phyloP scores from a whole-genome alignment of 2,888 invertebrate genomes.

The Stegana nigrithorax region DNA sequence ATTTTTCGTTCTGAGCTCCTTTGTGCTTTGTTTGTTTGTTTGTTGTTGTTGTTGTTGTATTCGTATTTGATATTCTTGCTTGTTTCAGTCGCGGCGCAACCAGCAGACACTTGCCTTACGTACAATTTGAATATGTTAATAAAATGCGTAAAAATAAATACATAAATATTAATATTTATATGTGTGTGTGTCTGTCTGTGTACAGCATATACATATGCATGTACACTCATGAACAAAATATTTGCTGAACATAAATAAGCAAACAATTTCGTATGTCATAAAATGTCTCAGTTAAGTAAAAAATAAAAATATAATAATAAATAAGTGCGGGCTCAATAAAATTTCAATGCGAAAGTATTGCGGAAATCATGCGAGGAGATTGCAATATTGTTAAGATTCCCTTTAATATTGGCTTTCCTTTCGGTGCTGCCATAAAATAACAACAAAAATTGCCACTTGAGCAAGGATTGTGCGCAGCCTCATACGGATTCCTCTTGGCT shows the following conservation, averaged over 20 bases:
- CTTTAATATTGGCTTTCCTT: no score
- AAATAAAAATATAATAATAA: slow-evolving; percentile 5
- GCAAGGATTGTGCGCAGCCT: no score
- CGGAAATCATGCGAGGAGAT: slow-evolving; percentile 14
- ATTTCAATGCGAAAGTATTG: slow-evolving; percentile 11
- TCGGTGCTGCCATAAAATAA: no score
- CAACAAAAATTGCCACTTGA: no score
- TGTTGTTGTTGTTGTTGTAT: no score
- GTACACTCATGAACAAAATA: no score
- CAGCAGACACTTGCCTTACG: neutral
- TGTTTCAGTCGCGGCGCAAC: neutral
- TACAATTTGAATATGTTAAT: slow-evolving; percentile 12
- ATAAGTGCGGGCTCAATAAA: slow-evolving; percentile 15
- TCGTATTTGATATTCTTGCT: neutral
- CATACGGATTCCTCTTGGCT: no score
- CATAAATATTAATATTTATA: slow-evolving; percentile 10
- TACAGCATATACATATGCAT: neutral
- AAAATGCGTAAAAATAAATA: slow-evolving; percentile 19
- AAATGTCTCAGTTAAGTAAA: slow-evolving; percentile 15
- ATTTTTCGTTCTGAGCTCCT: neutral
- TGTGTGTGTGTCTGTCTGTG: no score
- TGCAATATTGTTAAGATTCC: slow-evolving; percentile 10
- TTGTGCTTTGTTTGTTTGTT: neutral
- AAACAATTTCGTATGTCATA: slow-evolving; percentile 15
- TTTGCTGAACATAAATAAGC: slow-evolving; percentile 3